A percentile compares a stretch with the other conserved stretches of the same genome.
phyloP scores from a whole-genome alignment of 2,113 vertebrate genomes.

The Gavialis gangeticus region DNA sequence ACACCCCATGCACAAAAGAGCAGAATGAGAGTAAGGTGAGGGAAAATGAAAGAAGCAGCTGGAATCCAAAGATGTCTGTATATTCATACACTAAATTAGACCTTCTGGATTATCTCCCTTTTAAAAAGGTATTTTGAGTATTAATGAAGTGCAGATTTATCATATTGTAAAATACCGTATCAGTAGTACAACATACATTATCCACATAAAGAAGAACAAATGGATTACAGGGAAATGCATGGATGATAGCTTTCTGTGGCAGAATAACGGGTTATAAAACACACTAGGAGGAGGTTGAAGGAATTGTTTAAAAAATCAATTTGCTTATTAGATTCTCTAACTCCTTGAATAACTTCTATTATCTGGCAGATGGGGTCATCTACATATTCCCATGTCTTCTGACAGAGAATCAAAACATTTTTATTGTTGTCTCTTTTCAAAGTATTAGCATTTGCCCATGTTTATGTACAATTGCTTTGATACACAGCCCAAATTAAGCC shows the following conservation, averaged over 20 bases:
- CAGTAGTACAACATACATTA: neutral
- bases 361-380: slow-evolving; percentile 20
- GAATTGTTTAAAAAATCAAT: slow-evolving; percentile 19
- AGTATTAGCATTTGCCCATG: neutral
- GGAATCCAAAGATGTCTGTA: neutral
- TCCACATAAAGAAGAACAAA: neutral
- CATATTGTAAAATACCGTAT: neutral
- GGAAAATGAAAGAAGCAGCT: neutral
- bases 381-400: slow-evolving; percentile 25
- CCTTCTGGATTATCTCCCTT: neutral
- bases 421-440: slow-evolving; percentile 6
- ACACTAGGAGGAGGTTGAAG: neutral
- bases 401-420: slow-evolving; percentile 42
- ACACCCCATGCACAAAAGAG: neutral
- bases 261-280: slow-evolving; percentile 46
- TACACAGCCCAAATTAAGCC: slow-evolving; percentile 63
- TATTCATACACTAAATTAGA: neutral
- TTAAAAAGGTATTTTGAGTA: neutral
- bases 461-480: slow-evolving; percentile 58
- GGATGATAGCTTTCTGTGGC: slow-evolving; percentile 38
- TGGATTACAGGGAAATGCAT: neutral
- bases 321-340: slow-evolving; percentile 22
- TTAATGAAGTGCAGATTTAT: neutral
- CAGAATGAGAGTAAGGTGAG: neutral
- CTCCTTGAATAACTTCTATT: slow-evolving; percentile 34